These are phyloP conservation scores for Sturmia bella DNA, from an alignment of 2,888 invertebrate genomes.

Conservation along the genomic window DNA sequence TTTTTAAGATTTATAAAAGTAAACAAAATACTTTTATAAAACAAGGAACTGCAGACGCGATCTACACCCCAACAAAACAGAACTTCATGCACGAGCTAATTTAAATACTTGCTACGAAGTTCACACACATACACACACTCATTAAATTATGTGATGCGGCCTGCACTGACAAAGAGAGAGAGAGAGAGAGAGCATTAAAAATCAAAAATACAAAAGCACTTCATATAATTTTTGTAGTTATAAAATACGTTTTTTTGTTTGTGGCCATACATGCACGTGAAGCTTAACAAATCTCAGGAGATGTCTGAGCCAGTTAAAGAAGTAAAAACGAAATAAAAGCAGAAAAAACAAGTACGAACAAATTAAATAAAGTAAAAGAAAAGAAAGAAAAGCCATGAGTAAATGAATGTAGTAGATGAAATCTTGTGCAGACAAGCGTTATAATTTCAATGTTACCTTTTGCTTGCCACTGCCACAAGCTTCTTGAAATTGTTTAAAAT, in stretches of 20 bases:
- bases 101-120: slow-evolving; percentile 47
- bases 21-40: slow-evolving; percentile 42
- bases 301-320: slow-evolving; percentile 59
- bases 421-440: slow-evolving; percentile 66
- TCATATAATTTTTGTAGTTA: slow-evolving; percentile 40
- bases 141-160: slow-evolving; percentile 44
- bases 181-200: slow-evolving; percentile 65
- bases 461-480: slow-evolving; percentile 13
- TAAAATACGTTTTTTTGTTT: background rate
- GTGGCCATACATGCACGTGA: slow-evolving; percentile 35
- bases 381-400: background rate
- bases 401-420: slow-evolving; percentile 35
- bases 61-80: slow-evolving; percentile 32
- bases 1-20: slow-evolving; percentile 56
- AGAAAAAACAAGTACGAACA: slow-evolving; percentile 26
- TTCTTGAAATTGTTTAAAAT: slow-evolving; percentile 32
- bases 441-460: slow-evolving; percentile 46
- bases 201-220: slow-evolving; percentile 51
- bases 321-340: background rate
- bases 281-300: slow-evolving; percentile 67
- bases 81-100: slow-evolving; percentile 64
- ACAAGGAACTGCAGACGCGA: slow-evolving; percentile 41
- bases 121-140: slow-evolving; percentile 15
- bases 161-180: slow-evolving; percentile 55
- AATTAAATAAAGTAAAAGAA: slow-evolving; percentile 38